Evolutionary conservation across 1,140 invertebrate species (phyloP), one percentile per base, ranked within the genome.

Genomic region (Dryas iulia): DNA sequence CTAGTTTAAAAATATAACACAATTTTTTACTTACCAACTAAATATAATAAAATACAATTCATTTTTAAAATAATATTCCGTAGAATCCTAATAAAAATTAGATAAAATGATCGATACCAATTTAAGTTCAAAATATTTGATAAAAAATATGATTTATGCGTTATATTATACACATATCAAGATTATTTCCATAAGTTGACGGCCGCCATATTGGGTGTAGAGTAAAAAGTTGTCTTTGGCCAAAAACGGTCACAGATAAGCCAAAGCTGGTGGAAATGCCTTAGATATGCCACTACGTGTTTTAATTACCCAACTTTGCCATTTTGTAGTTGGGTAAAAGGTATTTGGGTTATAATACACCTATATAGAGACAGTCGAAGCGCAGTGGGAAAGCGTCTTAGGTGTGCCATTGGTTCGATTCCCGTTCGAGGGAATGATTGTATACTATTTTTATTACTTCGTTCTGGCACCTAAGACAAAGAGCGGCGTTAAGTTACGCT

Each of bases 171-270:
- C 74, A 81, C 74, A 81, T 72, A 83, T 82, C 76, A 75, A 82
- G 79, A 83, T 77, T 81, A 81, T 82, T 77, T 71, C 78, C 79
- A 79, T 76, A 78, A 77, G 69, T 61, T 69, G 69, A 69, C 70
- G 56, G 63, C 61, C 61, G 62, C 78, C 78, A 74, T 78, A 73
- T 82, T 76, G 77, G 73, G 75, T 70, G 54, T 53, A 33, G 47
- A 62, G 75, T 83, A 83, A 83, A 82, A 83, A 83, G 72, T 79
- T 74, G 79, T 64, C 77, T 78, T 59, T 69, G 69, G 60, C 80
- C 79, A 73, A 79, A 82, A 73, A 72, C 64, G 77, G 72, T 64
- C 53, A 68, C 65, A 75, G 75, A 77, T 79, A 72, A 78, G 69
- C 70, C 73, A 69, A 74, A 67, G 54, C 56, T 61, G 47, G 59